These are phyloP conservation scores for Caenorhabditis brenneri DNA, from an alignment of 1,140 invertebrate species.

Conservation along the genomic window DNA sequence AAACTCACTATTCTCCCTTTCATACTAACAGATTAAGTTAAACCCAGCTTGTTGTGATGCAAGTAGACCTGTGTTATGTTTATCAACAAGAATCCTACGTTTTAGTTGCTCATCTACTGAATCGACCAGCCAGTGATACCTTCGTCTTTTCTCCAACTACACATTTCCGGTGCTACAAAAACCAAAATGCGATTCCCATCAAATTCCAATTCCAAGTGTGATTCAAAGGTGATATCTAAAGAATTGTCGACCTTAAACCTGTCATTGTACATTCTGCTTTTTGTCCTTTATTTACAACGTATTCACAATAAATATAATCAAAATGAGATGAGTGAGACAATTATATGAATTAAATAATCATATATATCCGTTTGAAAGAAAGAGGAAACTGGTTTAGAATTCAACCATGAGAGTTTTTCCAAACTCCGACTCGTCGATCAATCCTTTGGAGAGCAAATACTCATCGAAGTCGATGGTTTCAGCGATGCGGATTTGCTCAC, in stretches of 20 bases:
- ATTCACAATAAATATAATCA: no score
- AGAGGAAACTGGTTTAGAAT: not conserved
- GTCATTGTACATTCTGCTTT: no score
- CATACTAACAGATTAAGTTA: not conserved
- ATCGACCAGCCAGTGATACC: constrained; percentile 1
- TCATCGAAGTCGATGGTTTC: not conserved
- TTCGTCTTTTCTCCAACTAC: not conserved
- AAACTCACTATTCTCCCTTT: not conserved
- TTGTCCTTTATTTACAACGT: no score
- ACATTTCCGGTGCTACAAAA: constrained; percentile 4
- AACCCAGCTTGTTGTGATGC: not conserved
- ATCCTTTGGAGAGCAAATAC: not conserved
- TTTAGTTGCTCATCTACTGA: constrained; percentile 23
- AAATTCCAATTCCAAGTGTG: not conserved
- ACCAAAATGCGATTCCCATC: not conserved
- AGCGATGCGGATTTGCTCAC: not conserved
- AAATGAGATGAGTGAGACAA: no score
- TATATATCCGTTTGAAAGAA: not conserved
- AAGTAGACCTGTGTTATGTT: not conserved
- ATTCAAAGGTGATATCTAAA: not conserved
- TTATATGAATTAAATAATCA: no score
- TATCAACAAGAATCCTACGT: not conserved
- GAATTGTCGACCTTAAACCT: no score
- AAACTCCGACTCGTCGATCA: not conserved
- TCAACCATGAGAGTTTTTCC: not conserved